Evolutionary conservation across 2,797 vertebrate species (phyloP).

Genomic region (Rhinogobio ventralis): DNA sequence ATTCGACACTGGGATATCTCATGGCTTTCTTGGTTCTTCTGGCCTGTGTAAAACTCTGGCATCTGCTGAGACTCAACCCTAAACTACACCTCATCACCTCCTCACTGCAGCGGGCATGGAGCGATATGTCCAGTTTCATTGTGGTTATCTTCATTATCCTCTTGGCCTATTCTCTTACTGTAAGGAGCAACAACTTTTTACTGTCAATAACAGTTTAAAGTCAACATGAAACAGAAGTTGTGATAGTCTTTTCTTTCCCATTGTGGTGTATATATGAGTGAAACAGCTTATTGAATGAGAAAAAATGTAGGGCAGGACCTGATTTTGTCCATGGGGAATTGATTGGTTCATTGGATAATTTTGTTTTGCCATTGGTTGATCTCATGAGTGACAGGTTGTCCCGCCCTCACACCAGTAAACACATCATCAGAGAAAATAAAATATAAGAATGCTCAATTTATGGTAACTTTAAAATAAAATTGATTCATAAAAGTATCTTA

Average conservation of each 20-base stretch:
- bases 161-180: constrained; percentile 90
- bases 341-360: background rate
- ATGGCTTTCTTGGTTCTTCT: constrained; percentile 94
- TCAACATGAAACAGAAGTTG: background rate
- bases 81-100: constrained; percentile 95
- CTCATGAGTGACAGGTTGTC: background rate
- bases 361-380: background rate
- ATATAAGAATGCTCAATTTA: background rate
- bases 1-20: constrained; percentile 91
- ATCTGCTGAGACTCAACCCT: constrained; percentile 93
- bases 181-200: constrained; percentile 68
- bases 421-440: background rate
- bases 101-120: constrained; percentile 89
- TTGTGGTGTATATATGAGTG: background rate
- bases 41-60: constrained; percentile 94
- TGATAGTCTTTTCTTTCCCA: background rate
- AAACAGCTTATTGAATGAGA: background rate
- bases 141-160: constrained; percentile 90
- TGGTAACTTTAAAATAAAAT: background rate
- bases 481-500: background rate
- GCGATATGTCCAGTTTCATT: constrained; percentile 93
- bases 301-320: background rate
- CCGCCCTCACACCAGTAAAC: background rate
- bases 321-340: background rate
- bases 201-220: background rate